Conservation (phyloP, 2,888 invertebrate species). For the Leptodirus hochenwartii region DNA sequence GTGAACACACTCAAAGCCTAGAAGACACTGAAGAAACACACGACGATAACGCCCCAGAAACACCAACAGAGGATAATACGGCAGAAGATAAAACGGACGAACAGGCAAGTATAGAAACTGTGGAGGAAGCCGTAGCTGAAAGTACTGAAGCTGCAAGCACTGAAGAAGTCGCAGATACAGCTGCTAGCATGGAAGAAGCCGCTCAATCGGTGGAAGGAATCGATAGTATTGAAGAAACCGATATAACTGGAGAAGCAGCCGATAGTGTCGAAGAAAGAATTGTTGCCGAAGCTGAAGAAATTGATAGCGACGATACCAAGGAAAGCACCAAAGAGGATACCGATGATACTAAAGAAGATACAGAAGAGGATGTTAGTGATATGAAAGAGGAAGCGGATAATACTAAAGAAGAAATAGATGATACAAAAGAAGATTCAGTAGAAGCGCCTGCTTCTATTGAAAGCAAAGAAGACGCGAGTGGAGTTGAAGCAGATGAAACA, state of each 20-base stretch:
- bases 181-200: constrained; percentile 12
- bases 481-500: constrained; percentile 9
- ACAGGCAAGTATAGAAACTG: constrained; percentile 11
- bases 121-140: constrained; percentile 6
- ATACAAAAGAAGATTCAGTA: constrained; percentile 6
- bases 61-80: constrained; percentile 29
- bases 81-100: constrained; percentile 17
- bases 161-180: constrained; percentile 17
- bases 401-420: constrained; percentile 10
- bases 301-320: no score
- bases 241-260: constrained; percentile 7
- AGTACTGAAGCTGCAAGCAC: constrained; percentile 1
- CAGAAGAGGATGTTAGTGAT: constrained; percentile 9
- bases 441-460: constrained; percentile 1
- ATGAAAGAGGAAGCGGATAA: constrained; percentile 8
- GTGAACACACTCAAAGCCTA: constrained; percentile 19
- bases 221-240: background rate
- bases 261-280: constrained; percentile 6
- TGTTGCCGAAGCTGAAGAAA: constrained; percentile 7
- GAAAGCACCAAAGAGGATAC: constrained; percentile 5
- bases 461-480: constrained; percentile 4
- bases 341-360: constrained; percentile 10
- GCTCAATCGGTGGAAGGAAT: constrained; percentile 12
- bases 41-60: constrained; percentile 24
- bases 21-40: constrained; percentile 21